These are phyloP conservation scores for Paramacrobiotus metropolitanus DNA, from an alignment of 1,140 invertebrate species.

Conservation along the genomic window DNA sequence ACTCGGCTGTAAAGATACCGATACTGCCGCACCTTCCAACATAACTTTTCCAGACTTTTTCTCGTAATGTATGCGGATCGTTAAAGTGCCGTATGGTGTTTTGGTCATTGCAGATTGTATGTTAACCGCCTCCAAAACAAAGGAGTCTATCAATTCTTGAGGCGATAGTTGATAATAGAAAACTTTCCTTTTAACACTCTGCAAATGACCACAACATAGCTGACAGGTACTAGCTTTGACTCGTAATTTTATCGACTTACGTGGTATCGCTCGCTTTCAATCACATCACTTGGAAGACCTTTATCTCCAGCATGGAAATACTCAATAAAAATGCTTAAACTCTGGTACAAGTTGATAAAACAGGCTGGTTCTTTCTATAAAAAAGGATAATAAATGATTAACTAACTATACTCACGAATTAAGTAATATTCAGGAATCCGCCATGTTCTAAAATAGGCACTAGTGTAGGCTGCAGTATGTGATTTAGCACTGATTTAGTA, in stretches of 20 bases:
- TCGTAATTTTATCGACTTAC: background rate
- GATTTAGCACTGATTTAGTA: too few species aligned
- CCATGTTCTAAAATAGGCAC: too few species aligned
- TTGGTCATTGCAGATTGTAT: background rate
- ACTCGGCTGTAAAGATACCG: too few species aligned
- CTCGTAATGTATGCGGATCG: background rate
- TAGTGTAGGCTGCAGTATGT: too few species aligned
- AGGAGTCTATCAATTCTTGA: background rate
- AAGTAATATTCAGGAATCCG: too few species aligned
- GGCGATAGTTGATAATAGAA: background rate
- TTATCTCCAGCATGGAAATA: background rate
- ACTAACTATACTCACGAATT: too few species aligned
- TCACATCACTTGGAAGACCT: background rate
- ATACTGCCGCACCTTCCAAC: background rate
- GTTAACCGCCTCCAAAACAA: background rate
- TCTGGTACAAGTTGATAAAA: background rate
- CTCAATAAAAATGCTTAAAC: background rate
- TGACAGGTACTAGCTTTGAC: background rate
- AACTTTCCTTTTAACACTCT: conserved; percentile 2
- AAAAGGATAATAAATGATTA: background rate
- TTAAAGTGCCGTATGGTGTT: background rate
- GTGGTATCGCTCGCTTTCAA: background rate
- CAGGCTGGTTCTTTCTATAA: background rate
- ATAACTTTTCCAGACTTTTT: background rate
- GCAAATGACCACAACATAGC: background rate